Percentiles rank a stretch among this genome's conserved stretches.
Conservation (phyloP, 2,113 vertebrate species). For the Sclerurus mexicanus region DNA sequence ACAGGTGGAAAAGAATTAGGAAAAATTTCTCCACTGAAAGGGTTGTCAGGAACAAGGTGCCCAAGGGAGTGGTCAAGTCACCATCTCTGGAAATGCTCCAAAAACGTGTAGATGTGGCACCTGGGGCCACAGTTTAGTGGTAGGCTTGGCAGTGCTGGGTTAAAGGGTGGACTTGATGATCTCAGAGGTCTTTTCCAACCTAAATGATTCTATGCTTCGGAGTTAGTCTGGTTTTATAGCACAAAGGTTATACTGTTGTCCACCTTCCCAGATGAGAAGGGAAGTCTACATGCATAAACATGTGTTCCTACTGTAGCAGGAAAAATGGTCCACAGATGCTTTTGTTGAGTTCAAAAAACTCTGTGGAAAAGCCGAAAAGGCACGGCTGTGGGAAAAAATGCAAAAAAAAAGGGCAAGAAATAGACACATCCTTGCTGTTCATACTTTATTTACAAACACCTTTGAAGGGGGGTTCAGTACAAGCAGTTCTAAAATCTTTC, state of each 20-base stretch:
- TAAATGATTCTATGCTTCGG: neutral
- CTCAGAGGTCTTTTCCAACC: neutral
- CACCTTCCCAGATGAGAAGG: neutral
- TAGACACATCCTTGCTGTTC: neutral
- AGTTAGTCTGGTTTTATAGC: neutral
- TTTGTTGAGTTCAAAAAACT: neutral
- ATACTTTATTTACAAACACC: neutral
- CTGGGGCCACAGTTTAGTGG: neutral
- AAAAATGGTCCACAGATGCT: neutral
- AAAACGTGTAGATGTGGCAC: neutral
- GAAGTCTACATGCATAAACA: neutral
- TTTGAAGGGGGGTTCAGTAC: neutral
- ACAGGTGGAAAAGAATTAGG: neutral
- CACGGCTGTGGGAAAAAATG: neutral
- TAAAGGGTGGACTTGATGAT: neutral
- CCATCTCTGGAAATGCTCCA: neutral
- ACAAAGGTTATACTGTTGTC: neutral
- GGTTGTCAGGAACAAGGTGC: neutral
- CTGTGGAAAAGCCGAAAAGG: neutral
- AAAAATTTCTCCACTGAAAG: neutral
- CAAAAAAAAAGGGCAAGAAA: neutral
- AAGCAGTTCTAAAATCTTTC: neutral
- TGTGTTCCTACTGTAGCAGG: neutral
- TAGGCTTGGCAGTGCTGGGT: neutral
- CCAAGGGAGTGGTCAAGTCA: neutral